Base-by-base conservation (phyloP, 2,888 invertebrate genomes). In the Dasypolia templi region DNA sequence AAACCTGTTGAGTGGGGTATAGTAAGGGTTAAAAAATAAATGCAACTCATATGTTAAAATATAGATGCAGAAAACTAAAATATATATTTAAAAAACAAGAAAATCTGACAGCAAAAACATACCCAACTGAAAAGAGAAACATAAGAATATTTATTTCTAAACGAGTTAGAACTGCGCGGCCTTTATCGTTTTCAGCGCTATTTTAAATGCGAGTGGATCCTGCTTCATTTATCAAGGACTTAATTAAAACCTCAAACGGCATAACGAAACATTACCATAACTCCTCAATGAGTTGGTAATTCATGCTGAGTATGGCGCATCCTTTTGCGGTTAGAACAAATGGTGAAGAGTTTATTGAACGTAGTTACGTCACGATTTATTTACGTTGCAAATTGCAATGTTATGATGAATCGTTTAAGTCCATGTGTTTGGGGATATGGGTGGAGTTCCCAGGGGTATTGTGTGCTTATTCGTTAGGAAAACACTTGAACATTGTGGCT, bases 241-340 rank as follows among this genome's bases (percentile, higher is more conserved):
- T 98, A 90, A 91, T 94, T 46, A 12, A 26, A 9, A 26, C 6
- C 35, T 35, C 35, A 35, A 35, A 6, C 0, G 6, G 35, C 7
- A 35, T 39, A 39, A 39, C 9, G 39, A 39, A 39, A 9, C 6
- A 46, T 32, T 56, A 61, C 19, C 53, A 53, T 53, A 19, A 61
- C 9, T 44, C 32, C n/a, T 75, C 29, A 75, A 68, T 75, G 76
- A 81, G 55, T 75, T 75, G 53, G 32, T 72, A 78, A 78, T 82
- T 67, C 64, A 80, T 78, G 72, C 64, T 29, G n/a, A 68, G 78
- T 17, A n/a, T 61, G 39, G 32, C 64, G 73, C 71, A 53, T 82
- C 62, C 83, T 82, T 49, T 62, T 78, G 80, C 79, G 83, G 83
- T 78, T 63, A 72, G 56, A 71, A 83, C 69, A 76, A 65, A 72